Evolutionary conservation across 2,113 vertebrate species (phyloP), one percentile per base, ranked within the genome.

Genomic region (Stegostoma tigrinum): DNA sequence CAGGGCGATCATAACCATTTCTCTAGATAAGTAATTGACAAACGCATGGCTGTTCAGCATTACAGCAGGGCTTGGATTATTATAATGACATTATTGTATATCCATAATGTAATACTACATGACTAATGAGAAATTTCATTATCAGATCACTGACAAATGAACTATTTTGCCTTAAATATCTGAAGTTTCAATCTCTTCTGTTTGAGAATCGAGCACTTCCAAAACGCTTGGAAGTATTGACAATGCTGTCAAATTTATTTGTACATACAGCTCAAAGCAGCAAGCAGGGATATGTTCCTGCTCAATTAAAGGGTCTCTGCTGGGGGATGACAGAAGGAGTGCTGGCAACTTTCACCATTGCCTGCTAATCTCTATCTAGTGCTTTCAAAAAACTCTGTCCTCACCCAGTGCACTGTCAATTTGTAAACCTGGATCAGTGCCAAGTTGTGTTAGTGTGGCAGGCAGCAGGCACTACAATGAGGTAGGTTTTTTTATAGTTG

Each of bases 51-150:
- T 83, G 52, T 34, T 61, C 14, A 61, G 52, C 24, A 10, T 61
- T 61, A 55, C 15, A 64, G 8, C 64, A 4, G 52, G 87, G 87
- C 52, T 17, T 61, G 14, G 55, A 90, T 90, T 90, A 90, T 61
- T 17, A 64, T 27, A 89, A 89, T 30, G 15, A 34, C 3, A 34
- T 55, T 61, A 90, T 17, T 52, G 14, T 17, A 17, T 12, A 61
- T 90, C 61, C 61, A 90, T 61, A 90, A 61, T 90, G 87, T 34
- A 90, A n/a, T 34, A 61, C 87, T 6, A 21, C 52, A 64, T 61
- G 87, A 64, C 24, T 90, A 90, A 90, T 90, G 52, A 90, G 87
- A 52, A 55, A 90, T 90, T 17, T 30, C 30, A 90, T 90, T 90
- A 90, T 64, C 86, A 61, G 48, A 61, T 89, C 27, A 34, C 14